phyloP scores from a whole-genome alignment of 2,888 invertebrate species.

The Cosmopolites sordidus region DNA sequence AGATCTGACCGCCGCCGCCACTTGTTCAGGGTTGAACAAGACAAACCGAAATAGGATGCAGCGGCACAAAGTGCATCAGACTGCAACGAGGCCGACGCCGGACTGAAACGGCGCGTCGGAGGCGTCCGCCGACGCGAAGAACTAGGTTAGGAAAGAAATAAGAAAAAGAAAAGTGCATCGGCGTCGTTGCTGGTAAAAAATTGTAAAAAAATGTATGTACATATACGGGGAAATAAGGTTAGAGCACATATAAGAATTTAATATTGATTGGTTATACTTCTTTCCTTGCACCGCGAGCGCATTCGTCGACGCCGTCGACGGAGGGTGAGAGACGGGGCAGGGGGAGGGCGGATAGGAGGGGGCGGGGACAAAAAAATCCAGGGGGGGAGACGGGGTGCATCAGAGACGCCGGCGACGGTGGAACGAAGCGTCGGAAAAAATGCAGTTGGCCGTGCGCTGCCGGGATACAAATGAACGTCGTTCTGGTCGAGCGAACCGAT shows the following conservation, averaged over 20 bases:
- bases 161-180: constrained; percentile 44
- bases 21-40: constrained; percentile 2
- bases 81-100: constrained; percentile 36
- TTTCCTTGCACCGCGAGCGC: constrained; percentile 38
- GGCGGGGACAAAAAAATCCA: constrained; percentile 26
- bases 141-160: constrained; percentile 50
- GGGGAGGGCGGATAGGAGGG: constrained; percentile 24
- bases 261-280: constrained; percentile 50
- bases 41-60: constrained; percentile 28
- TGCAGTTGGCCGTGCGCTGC: constrained; percentile 31
- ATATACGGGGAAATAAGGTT: constrained; percentile 51
- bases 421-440: constrained; percentile 24
- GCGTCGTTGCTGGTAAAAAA: constrained; percentile 39
- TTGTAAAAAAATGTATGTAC: constrained; percentile 49
- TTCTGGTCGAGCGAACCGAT: constrained; percentile 25
- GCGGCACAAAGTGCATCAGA: constrained; percentile 41
- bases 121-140: constrained; percentile 45
- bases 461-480: constrained; percentile 29
- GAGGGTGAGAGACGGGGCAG: constrained; percentile 23
- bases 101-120: constrained; percentile 41
- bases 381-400: constrained; percentile 21
- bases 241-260: constrained; percentile 45
- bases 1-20: constrained; percentile 17
- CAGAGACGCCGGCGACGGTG: constrained; percentile 22
- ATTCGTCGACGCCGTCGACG: constrained; percentile 21